A percentile compares a stretch with the other conserved stretches of the same genome.
These are phyloP conservation scores for Myotis myotis DNA, from an alignment of 2,797 vertebrate genomes.

Conservation along the genomic window DNA sequence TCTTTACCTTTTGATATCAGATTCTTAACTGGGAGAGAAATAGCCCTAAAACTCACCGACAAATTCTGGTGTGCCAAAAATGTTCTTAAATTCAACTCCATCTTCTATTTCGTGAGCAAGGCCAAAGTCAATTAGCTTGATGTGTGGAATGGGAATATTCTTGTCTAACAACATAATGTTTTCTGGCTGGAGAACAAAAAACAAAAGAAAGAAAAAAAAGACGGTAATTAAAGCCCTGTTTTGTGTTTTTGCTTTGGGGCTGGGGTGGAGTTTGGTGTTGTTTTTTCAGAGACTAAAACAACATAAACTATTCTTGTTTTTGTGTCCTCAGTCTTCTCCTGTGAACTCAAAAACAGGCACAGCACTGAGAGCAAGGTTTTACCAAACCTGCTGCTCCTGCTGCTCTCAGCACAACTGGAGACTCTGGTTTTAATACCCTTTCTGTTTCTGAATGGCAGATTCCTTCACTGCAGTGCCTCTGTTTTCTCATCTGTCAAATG, in stretches of 20 bases:
- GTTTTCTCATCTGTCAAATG: background rate
- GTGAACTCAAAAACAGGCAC: background rate
- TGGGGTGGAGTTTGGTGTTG: slow-evolving; percentile 23
- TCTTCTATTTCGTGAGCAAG: slow-evolving; percentile 96
- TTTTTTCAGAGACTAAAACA: slow-evolving; percentile 59
- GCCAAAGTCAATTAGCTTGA: slow-evolving; percentile 98
- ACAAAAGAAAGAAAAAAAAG: slow-evolving; percentile 29
- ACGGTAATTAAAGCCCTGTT: slow-evolving; percentile 52
- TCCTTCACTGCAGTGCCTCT: background rate
- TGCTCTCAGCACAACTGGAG: background rate
- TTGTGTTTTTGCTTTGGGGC: slow-evolving; percentile 46
- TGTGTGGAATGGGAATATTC: slow-evolving; percentile 90
- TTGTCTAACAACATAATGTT: slow-evolving; percentile 99
- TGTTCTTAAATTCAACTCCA: slow-evolving; percentile 96
- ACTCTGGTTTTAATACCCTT: background rate
- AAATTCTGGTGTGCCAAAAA: slow-evolving; percentile 98
- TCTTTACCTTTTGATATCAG: background rate
- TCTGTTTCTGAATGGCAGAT: background rate
- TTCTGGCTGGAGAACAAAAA: slow-evolving; percentile 90
- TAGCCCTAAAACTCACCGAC: slow-evolving; percentile 88
- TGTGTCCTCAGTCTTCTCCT: background rate
- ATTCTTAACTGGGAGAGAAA: slow-evolving; percentile 2
- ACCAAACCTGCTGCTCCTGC: background rate
- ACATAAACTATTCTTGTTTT: slow-evolving; percentile 34
- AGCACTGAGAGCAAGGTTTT: background rate